Evolutionary conservation across 2,113 vertebrate species (phyloP).

Genomic region (Ictalurus punctatus): DNA sequence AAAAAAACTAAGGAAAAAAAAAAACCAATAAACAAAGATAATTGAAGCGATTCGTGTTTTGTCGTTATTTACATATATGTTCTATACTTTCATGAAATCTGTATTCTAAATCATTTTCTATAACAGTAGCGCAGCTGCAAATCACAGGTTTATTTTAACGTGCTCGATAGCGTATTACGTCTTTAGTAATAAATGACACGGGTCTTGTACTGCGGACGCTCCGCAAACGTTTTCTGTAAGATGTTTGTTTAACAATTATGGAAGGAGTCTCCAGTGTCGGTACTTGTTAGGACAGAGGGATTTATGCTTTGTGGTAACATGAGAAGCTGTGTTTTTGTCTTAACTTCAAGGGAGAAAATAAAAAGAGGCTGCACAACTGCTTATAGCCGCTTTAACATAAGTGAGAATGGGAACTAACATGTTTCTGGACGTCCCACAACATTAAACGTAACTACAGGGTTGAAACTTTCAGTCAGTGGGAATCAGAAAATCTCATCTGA

Average conservation of each 20-base stretch:
- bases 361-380: neutral
- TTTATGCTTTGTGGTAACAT: neutral
- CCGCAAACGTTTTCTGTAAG: neutral
- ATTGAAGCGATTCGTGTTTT: conserved; percentile 10
- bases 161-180: neutral
- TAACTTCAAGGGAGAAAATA: neutral
- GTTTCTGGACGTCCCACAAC: neutral
- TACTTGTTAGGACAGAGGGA: neutral
- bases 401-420: neutral
- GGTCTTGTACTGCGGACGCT: too few species aligned
- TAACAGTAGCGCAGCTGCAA: neutral
- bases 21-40: conserved; percentile 66
- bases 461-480: neutral
- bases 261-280: neutral
- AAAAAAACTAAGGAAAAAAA: conserved; percentile 49
- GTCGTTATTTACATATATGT: neutral
- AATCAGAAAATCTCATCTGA: neutral
- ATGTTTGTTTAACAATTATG: neutral
- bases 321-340: neutral
- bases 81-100: too few species aligned
- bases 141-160: neutral
- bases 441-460: neutral
- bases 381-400: neutral
- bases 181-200: neutral
- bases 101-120: neutral